These are phyloP conservation scores for Rynchops niger DNA, from an alignment of 2,113 vertebrate species.

Conservation along the genomic window DNA sequence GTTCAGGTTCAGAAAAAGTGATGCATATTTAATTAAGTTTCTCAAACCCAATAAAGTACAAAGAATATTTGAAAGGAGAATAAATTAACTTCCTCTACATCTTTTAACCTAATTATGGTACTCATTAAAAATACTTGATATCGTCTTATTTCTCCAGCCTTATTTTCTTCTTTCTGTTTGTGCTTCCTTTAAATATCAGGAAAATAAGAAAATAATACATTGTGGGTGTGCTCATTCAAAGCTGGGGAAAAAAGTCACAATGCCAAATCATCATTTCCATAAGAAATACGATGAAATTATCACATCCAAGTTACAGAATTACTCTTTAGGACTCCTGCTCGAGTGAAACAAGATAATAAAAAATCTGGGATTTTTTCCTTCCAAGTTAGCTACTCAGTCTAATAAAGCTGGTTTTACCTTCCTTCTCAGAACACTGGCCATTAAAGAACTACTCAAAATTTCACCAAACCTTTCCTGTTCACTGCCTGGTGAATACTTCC, in stretches of 20 bases:
- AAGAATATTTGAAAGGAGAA: constrained; percentile 55
- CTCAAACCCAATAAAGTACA: constrained; percentile 50
- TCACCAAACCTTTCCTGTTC: background rate
- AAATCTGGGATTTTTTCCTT: background rate
- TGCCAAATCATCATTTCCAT: background rate
- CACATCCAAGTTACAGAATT: background rate
- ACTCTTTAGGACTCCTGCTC: background rate
- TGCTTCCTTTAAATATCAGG: background rate
- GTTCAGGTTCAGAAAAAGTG: constrained; percentile 45
- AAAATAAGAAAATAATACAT: background rate
- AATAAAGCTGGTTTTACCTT: background rate
- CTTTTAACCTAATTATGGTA: constrained; percentile 53
- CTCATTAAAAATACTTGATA: constrained; percentile 22
- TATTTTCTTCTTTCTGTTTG: background rate
- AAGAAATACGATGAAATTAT: background rate
- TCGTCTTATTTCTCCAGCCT: background rate
- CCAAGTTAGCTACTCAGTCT: background rate
- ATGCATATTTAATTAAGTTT: constrained; percentile 67
- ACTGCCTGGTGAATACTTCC: background rate
- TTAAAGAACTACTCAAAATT: background rate
- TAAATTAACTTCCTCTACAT: constrained; percentile 55
- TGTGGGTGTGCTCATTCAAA: background rate
- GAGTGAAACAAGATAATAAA: background rate
- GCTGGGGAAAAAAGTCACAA: background rate
- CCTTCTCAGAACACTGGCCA: background rate